A percentile compares a stretch with the other conserved stretches of the same genome.
These are phyloP conservation scores for Sinodicranocentrus sp. DNA, from an alignment of 2,888 invertebrate genomes.

Conservation along the genomic window DNA sequence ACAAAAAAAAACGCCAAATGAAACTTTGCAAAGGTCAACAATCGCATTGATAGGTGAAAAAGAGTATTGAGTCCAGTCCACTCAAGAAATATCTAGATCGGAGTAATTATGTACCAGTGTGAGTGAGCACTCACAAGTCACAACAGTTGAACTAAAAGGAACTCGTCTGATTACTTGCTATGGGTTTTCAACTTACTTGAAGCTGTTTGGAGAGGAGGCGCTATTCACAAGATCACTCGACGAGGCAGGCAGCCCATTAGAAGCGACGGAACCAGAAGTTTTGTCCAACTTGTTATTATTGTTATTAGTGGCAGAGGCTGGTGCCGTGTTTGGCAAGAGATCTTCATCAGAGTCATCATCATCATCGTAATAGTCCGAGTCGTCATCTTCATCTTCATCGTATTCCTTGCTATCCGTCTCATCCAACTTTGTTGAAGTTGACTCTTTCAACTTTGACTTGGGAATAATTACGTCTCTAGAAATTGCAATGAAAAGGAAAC, in stretches of 20 bases:
- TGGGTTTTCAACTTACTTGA: slow-evolving; percentile 67
- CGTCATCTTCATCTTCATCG: slow-evolving; percentile 84
- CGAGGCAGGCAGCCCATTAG: slow-evolving; percentile 55
- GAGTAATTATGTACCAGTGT: background rate
- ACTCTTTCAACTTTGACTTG: slow-evolving; percentile 80
- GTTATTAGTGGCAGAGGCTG: slow-evolving; percentile 53
- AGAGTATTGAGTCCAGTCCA: background rate
- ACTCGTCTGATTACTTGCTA: background rate
- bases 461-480: slow-evolving; percentile 82
- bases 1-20: background rate
- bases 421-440: slow-evolving; percentile 79
- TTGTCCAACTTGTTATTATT: slow-evolving; percentile 71
- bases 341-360: slow-evolving; percentile 84
- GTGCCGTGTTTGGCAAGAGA: slow-evolving; percentile 72
- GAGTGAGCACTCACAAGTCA: background rate
- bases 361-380: slow-evolving; percentile 86
- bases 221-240: slow-evolving; percentile 61
- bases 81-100: background rate
- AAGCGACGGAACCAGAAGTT: slow-evolving; percentile 62
- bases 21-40: background rate
- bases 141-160: background rate
- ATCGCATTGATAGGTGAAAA: background rate
- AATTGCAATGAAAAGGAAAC: slow-evolving; percentile 35
- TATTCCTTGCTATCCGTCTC: slow-evolving; percentile 81
- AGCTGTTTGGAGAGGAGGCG: slow-evolving; percentile 62